Percentiles rank a stretch among this genome's conserved stretches.
These are phyloP conservation scores for Leptestheria dahalacensis DNA, from an alignment of 1,140 invertebrate species.

Conservation along the genomic window DNA sequence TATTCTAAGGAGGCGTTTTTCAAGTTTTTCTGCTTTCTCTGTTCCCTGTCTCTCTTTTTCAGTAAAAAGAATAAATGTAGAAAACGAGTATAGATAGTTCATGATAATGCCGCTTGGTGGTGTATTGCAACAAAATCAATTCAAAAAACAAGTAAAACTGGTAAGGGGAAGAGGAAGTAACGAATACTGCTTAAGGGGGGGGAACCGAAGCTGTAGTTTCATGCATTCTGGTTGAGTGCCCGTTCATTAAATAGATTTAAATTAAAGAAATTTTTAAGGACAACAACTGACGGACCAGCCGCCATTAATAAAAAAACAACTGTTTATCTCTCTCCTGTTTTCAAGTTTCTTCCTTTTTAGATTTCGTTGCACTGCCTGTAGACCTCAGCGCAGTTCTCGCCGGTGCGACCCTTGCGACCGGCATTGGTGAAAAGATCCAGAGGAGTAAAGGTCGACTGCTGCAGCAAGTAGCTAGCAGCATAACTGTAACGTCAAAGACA, in stretches of 20 bases:
- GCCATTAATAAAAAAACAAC: neutral
- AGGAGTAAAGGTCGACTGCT: constrained; percentile 46
- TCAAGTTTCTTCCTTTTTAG: no score
- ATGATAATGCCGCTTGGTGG: neutral
- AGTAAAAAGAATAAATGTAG: no score
- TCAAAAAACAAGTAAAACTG: no score
- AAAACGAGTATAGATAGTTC: no score
- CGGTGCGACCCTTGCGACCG: constrained; percentile 60
- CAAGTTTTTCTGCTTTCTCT: neutral
- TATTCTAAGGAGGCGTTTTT: neutral
- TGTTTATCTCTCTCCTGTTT: no score
- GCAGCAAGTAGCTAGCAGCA: constrained; percentile 64
- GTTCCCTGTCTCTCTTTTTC: no score
- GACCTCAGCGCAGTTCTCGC: constrained; percentile 62
- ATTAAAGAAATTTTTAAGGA: neutral
- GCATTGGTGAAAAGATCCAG: constrained; percentile 74
- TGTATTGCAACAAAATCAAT: neutral
- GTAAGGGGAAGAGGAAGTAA: no score
- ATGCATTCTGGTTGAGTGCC: no score
- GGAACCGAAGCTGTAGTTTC: no score
- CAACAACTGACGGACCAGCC: neutral
- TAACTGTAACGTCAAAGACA: constrained; percentile 39
- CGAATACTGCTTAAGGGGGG: no score
- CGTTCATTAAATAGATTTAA: neutral
- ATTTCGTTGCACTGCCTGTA: constrained; percentile 76